Evolutionary conservation across 2,888 invertebrate species (phyloP).

Genomic region (Chymomyza caudatula): DNA sequence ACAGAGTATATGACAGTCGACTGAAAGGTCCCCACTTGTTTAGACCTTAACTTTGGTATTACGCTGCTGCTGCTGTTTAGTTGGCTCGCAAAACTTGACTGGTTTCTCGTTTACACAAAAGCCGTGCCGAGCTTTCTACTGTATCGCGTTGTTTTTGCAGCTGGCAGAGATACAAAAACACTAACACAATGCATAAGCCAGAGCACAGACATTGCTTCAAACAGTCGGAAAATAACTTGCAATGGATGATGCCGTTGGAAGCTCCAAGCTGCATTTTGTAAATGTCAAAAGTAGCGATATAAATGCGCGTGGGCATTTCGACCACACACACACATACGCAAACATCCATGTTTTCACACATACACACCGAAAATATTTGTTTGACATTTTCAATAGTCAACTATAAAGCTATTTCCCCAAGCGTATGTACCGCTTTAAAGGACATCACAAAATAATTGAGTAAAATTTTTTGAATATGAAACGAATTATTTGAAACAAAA

Average conservation of each 20-base stretch:
- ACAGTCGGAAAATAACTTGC: neutral
- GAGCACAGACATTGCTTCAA: neutral
- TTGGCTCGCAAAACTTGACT: conserved; percentile 12
- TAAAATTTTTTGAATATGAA: neutral
- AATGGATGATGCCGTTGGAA: neutral
- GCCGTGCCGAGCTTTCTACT: neutral
- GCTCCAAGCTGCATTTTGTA: conserved; percentile 34
- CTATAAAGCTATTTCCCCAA: neutral
- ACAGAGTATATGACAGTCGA: too few species aligned
- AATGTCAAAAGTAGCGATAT: conserved; percentile 43
- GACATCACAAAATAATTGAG: neutral
- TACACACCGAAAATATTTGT: too few species aligned
- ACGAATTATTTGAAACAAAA: neutral
- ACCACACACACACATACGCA: too few species aligned
- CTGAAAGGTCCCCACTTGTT: too few species aligned
- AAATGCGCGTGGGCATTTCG: conserved; percentile 42
- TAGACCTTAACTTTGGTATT: neutral
- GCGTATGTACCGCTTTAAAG: too few species aligned
- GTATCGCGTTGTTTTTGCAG: neutral
- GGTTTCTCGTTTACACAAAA: conserved; percentile 2
- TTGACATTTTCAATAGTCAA: neutral
- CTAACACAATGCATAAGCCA: neutral
- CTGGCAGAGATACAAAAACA: neutral
- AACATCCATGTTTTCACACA: too few species aligned
- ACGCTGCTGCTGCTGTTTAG: neutral